Percentiles rank a stretch among this genome's conserved stretches.
phyloP scores from a whole-genome alignment of 2,797 vertebrate species.

The Spondyliosoma cantharus region DNA sequence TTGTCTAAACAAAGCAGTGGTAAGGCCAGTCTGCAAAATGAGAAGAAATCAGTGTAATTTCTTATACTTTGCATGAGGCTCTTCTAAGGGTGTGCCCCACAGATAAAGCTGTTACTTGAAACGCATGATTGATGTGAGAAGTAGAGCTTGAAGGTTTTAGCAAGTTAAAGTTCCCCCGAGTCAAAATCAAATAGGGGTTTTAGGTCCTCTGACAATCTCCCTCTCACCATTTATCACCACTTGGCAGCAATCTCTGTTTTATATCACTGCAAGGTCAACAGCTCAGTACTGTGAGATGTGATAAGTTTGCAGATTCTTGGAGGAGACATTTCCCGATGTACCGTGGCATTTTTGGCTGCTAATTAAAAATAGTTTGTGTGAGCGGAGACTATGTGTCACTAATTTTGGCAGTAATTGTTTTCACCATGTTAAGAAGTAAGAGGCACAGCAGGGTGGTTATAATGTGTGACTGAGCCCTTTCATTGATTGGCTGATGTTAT shows the following conservation, averaged over 20 bases:
- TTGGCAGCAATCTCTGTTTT: conserved; percentile 63
- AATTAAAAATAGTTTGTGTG: conserved; percentile 40
- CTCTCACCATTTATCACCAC: conserved; percentile 61
- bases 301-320: conserved; percentile 41
- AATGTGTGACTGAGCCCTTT: conserved; percentile 45
- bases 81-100: conserved; percentile 24
- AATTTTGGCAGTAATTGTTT: conserved; percentile 49
- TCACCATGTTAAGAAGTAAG: conserved; percentile 22
- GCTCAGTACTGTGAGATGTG: conserved; percentile 42
- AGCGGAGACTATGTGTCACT: conserved; percentile 16
- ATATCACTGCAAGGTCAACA: conserved; percentile 68
- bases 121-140: conserved; percentile 72
- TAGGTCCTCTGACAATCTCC: conserved; percentile 65
- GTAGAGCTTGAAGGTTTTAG: conserved; percentile 73
- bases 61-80: conserved; percentile 40
- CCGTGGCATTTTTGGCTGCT: conserved; percentile 21
- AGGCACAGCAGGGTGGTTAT: conserved; percentile 27
- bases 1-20: conserved; percentile 1
- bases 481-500: conserved; percentile 64
- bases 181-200: conserved; percentile 70
- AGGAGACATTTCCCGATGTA: conserved; percentile 25
- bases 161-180: conserved; percentile 70
- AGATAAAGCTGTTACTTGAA: conserved; percentile 55
- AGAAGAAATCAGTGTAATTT: background rate
- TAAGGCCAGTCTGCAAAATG: background rate